A percentile compares a stretch with the other conserved stretches of the same genome.
These are phyloP conservation scores for Verasper variegatus DNA, from an alignment of 2,113 vertebrate genomes.

Conservation along the genomic window DNA sequence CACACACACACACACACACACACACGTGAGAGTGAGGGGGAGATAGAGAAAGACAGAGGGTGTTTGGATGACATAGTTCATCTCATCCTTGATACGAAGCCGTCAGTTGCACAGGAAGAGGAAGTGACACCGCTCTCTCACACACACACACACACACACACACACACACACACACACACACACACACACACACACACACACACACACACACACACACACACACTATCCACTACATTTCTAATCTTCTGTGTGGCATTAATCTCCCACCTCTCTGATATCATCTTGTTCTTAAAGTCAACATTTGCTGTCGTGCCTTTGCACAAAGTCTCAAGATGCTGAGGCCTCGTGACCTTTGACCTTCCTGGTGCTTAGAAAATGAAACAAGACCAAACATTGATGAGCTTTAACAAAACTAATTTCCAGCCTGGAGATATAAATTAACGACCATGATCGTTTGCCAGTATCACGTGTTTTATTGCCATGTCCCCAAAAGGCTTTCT, in stretches of 20 bases:
- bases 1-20: background rate
- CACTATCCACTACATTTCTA: background rate
- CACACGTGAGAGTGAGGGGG: conserved; percentile 16
- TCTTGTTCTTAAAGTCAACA: too few relatives aligned
- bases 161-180: conserved; percentile 10
- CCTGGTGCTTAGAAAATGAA: too few relatives aligned
- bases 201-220: conserved; percentile 7
- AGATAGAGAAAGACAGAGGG: conserved; percentile 14
- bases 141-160: conserved; percentile 6
- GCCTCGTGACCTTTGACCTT: too few relatives aligned
- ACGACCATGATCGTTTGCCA: too few relatives aligned
- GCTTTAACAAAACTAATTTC: background rate
- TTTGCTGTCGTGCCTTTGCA: too few relatives aligned
- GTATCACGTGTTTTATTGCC: too few relatives aligned
- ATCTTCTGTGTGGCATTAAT: background rate
- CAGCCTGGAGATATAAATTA: too few relatives aligned
- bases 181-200: conserved; percentile 4
- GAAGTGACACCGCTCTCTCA: conserved; percentile 46
- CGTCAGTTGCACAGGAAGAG: conserved; percentile 56
- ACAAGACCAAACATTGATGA: background rate
- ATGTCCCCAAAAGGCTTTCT: too few relatives aligned
- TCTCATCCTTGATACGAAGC: conserved; percentile 10
- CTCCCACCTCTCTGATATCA: too few relatives aligned
- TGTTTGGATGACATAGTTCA: conserved; percentile 42
- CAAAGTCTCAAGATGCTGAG: too few relatives aligned